phyloP scores from a whole-genome alignment of 1,140 invertebrate species.

The Orius laevigatus region DNA sequence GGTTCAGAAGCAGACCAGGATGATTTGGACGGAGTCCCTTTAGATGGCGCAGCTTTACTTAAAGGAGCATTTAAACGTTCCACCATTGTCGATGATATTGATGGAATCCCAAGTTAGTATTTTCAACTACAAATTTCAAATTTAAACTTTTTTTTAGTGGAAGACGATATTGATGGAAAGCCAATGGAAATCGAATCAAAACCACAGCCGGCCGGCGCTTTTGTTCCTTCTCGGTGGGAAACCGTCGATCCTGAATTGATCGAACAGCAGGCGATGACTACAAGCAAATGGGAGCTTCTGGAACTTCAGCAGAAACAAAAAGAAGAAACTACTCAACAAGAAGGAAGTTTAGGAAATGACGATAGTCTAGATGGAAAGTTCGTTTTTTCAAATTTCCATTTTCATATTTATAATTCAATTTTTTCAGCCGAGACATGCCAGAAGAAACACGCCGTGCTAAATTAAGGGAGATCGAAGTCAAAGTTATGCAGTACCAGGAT shows the following conservation, averaged over 20 bases:
- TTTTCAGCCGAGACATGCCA: slow-evolving; percentile 33
- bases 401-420: slow-evolving; percentile 2
- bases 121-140: background rate
- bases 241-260: slow-evolving; percentile 75
- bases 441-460: slow-evolving; percentile 53
- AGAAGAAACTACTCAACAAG: slow-evolving; percentile 8
- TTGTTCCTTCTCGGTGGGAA: slow-evolving; percentile 90
- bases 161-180: slow-evolving; percentile 70
- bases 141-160: slow-evolving; percentile 30
- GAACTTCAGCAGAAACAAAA: slow-evolving; percentile 27
- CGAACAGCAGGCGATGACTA: slow-evolving; percentile 75
- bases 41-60: slow-evolving; percentile 64
- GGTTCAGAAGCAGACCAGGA: slow-evolving; percentile 39
- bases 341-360: slow-evolving; percentile 6
- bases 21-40: slow-evolving; percentile 61
- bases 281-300: slow-evolving; percentile 70
- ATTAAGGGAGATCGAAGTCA: slow-evolving; percentile 83
- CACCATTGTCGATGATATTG: slow-evolving; percentile 42
- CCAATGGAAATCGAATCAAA: slow-evolving; percentile 36
- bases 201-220: slow-evolving; percentile 37
- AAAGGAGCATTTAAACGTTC: slow-evolving; percentile 42
- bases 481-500: slow-evolving; percentile 90
- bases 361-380: slow-evolving; percentile 18
- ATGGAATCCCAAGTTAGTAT: slow-evolving; percentile 50
- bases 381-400: background rate